Evolutionary conservation across 2,113 vertebrate species (phyloP).

Genomic region (Cryptomyrus ogoouensis): DNA sequence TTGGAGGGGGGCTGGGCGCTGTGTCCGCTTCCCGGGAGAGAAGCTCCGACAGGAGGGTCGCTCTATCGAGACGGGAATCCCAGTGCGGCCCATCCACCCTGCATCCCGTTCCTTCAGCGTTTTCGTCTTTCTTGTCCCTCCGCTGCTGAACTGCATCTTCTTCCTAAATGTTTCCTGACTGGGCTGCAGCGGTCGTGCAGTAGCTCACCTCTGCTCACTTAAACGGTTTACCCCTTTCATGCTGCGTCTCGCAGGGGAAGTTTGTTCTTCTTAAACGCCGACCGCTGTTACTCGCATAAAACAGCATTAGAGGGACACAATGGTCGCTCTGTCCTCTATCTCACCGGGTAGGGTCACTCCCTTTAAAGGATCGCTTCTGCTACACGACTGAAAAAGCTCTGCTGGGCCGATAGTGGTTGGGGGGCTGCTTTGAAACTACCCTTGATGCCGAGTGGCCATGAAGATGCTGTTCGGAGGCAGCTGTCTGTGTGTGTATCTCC

Average conservation of each 20-base stretch:
- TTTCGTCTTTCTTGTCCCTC: neutral
- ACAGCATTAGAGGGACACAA: neutral
- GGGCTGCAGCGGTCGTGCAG: neutral
- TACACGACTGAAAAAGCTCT: neutral
- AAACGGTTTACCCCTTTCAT: neutral
- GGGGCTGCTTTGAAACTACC: neutral
- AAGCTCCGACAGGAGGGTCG: neutral
- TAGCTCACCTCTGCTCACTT: neutral
- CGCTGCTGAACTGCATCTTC: neutral
- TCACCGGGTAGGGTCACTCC: neutral
- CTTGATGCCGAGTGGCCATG: neutral
- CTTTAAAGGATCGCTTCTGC: neutral
- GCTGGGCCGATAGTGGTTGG: neutral
- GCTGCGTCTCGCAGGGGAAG: neutral
- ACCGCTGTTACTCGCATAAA: neutral
- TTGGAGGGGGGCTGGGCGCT: neutral
- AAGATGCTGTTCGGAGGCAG: neutral
- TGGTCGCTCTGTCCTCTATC: neutral
- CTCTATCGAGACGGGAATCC: neutral
- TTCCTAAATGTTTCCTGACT: neutral
- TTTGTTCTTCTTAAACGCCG: neutral
- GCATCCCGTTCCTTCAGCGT: neutral
- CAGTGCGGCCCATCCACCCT: neutral
- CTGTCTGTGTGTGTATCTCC: neutral
- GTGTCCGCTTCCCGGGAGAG: neutral